Base-by-base conservation (phyloP, 2,113 vertebrate genomes). In the Gnathochromis pfefferi region DNA sequence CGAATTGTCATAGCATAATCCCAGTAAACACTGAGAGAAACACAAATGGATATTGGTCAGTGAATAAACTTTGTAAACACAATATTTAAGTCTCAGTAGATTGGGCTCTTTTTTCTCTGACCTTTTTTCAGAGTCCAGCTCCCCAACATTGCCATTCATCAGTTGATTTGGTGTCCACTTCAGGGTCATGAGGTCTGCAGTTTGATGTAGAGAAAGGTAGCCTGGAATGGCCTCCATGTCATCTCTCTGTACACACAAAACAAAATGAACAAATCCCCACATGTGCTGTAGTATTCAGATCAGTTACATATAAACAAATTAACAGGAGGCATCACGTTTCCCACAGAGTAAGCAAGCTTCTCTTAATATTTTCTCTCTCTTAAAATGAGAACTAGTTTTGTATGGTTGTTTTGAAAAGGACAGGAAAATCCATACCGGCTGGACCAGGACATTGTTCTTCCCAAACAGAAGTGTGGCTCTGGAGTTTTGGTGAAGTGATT, bases 121-220 rank as follows among this genome's bases (percentile, higher is more conserved):
- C 99, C 98, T 99, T 94, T 97, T 99, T 95, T 99, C 98, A 0
- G 98, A 98, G 90, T 99, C 98, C 60, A 99, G 93, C 88, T 99
- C 98, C 3, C 98, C 98, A 91, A 99, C 94, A 0, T 97, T 99
- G 68, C 99, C 98, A 0, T 99, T 99, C 99, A 99, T 99, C 92
- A 99, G 96, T 94, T 99, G 99, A 95, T 99, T 99, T 26, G 99
- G 99, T 0, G 99, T 99, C 99, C 99, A 99, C 92, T 99, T 99
- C 70, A 99, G 93, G 0, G 98, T 98, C 98, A 99, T 99, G 87
- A 97, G 91, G n/a, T 99, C 99, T 0, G 98, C 98, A 2, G 98
- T 97, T 92, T 99, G 99, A 92, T 99, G 99, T 10, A 99, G 97
- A 55, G 98, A 99, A 55, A 99, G 96, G 40, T 99, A 99, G 0